Conservation (phyloP, 2,888 invertebrate species). For the Agriopis leucophaearia region DNA sequence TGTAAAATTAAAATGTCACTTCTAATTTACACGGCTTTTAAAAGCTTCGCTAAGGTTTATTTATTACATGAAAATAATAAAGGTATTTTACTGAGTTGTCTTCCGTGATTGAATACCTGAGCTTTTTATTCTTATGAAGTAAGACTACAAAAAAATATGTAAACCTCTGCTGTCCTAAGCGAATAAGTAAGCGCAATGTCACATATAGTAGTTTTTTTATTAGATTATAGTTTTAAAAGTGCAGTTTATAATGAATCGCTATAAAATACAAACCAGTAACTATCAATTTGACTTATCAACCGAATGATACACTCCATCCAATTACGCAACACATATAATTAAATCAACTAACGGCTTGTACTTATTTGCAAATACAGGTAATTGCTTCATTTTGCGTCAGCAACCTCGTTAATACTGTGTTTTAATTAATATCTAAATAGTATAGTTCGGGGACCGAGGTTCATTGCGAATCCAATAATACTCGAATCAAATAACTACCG, state of each 20-base stretch:
- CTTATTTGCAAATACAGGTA: slow-evolving; percentile 62
- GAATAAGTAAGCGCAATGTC: background rate
- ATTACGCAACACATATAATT: slow-evolving; percentile 45
- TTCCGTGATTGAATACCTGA: slow-evolving; percentile 3
- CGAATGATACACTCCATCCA: slow-evolving; percentile 23
- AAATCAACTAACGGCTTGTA: slow-evolving; percentile 54
- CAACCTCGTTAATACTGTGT: slow-evolving; percentile 61
- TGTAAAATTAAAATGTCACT: slow-evolving; percentile 35
- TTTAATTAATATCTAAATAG: slow-evolving; percentile 71
- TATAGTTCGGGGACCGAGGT: slow-evolving; percentile 50
- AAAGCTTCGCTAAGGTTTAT: slow-evolving; percentile 12
- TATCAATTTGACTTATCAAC: background rate
- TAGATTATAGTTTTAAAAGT: no score
- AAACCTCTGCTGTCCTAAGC: background rate
- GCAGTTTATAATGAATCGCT: no score
- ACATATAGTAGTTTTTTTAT: no score
- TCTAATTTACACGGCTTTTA: slow-evolving; percentile 33
- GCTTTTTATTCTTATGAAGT: background rate
- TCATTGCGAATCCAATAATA: slow-evolving; percentile 66
- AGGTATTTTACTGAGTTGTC: background rate
- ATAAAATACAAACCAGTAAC: no score
- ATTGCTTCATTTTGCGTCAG: slow-evolving; percentile 63
- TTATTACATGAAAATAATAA: slow-evolving; percentile 18
- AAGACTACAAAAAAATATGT: background rate
- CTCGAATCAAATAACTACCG: slow-evolving; percentile 52